Evolutionary conservation across 2,888 invertebrate species (phyloP).

Genomic region (Nebria salina): DNA sequence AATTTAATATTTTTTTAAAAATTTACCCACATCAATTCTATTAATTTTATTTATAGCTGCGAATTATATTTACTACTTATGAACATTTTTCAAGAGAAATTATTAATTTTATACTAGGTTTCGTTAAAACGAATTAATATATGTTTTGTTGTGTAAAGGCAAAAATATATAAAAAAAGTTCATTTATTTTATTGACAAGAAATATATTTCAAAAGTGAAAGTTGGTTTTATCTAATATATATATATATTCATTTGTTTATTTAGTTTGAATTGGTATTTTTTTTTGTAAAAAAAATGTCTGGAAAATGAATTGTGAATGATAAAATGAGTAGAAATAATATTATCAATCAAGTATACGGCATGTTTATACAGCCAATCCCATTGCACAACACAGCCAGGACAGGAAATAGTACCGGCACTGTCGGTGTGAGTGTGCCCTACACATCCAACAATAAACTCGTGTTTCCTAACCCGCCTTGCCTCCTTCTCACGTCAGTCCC

Average conservation of each 20-base stretch:
- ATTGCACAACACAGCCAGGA: slow-evolving; percentile 2
- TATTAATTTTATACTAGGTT: too few species aligned
- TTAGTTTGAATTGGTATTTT: not conserved
- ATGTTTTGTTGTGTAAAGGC: too few species aligned
- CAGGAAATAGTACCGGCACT: slow-evolving; percentile 22
- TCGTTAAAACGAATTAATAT: too few species aligned
- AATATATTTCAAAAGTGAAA: too few species aligned
- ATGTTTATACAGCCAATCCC: slow-evolving; percentile 23
- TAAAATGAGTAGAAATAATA: not conserved
- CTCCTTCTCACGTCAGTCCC: slow-evolving; percentile 39
- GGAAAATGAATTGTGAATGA: not conserved
- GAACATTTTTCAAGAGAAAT: too few species aligned
- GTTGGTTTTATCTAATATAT: not conserved
- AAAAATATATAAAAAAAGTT: too few species aligned
- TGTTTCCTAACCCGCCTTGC: slow-evolving; percentile 42
- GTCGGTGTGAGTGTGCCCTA: slow-evolving; percentile 38
- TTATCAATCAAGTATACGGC: slow-evolving; percentile 3
- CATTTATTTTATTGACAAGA: too few species aligned
- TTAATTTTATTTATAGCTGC: too few species aligned
- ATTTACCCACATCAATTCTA: too few species aligned
- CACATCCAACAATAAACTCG: slow-evolving; percentile 38
- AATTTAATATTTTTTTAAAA: too few species aligned
- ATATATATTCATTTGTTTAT: not conserved
- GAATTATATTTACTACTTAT: too few species aligned
- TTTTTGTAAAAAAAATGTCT: not conserved